Conservation (phyloP, 2,113 vertebrate genomes). For the Pelecanus crispus region DNA sequence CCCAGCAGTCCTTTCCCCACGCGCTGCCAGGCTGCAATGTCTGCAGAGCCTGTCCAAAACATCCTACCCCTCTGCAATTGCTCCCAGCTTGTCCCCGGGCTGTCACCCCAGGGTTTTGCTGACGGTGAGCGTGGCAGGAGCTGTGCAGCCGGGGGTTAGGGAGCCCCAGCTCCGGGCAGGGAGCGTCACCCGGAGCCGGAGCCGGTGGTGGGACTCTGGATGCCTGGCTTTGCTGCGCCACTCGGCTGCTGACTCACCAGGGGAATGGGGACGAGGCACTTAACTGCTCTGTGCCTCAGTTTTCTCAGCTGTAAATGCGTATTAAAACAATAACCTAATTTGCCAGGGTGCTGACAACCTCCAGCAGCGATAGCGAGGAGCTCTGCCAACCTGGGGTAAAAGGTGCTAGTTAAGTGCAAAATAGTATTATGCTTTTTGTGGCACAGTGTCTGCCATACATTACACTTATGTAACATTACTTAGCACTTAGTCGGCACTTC, state of each 20-base stretch:
- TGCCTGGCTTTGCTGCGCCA: background rate
- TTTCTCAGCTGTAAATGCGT: background rate
- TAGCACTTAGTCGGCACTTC: slow-evolving; percentile 20
- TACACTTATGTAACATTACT: background rate
- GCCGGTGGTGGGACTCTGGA: background rate
- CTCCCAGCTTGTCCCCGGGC: background rate
- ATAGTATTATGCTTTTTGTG: background rate
- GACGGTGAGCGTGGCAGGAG: accelerated
- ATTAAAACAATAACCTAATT: slow-evolving; percentile 22
- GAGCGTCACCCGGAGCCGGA: background rate
- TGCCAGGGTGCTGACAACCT: background rate
- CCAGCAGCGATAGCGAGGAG: background rate
- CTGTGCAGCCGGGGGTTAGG: accelerated
- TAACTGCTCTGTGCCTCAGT: background rate
- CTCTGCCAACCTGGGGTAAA: slow-evolving; percentile 20
- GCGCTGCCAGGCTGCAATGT: background rate
- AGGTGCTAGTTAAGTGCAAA: slow-evolving; percentile 23
- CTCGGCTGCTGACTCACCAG: background rate
- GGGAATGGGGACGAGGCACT: background rate
- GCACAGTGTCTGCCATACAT: slow-evolving; percentile 14
- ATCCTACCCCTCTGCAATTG: background rate
- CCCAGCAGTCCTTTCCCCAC: background rate
- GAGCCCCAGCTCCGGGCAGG: background rate
- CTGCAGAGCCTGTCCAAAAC: background rate
- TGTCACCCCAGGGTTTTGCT: background rate